Percentiles rank a stretch among this genome's conserved stretches.
Evolutionary conservation across 2,113 vertebrate species (phyloP).

Genomic region (Campylomormyrus tamandua): DNA sequence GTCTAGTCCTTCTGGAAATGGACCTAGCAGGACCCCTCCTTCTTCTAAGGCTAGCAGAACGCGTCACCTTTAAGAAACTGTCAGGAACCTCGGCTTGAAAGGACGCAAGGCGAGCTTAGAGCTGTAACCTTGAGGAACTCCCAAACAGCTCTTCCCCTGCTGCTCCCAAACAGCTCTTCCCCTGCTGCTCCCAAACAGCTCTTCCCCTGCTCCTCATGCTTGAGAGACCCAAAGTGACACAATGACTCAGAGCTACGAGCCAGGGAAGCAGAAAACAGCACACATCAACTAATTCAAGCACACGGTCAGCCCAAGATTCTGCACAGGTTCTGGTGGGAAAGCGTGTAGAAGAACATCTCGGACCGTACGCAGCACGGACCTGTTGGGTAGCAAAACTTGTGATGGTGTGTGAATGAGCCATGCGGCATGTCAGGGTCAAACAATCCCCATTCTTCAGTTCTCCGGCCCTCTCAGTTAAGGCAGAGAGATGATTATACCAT

Average conservation of each 20-base stretch:
- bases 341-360: conserved; percentile 7
- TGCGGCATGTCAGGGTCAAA: background rate
- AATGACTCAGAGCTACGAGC: background rate
- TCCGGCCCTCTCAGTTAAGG: background rate
- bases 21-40: background rate
- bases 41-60: background rate
- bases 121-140: background rate
- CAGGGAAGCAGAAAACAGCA: background rate
- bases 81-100: background rate
- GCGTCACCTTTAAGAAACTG: background rate
- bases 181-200: conserved; percentile 11
- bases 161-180: background rate
- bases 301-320: conserved; percentile 13
- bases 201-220: conserved; percentile 14
- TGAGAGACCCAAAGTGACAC: background rate
- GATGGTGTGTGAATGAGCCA: conserved; percentile 18
- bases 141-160: background rate
- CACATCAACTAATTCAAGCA: background rate
- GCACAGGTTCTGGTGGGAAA: conserved; percentile 3
- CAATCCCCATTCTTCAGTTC: background rate
- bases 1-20: background rate
- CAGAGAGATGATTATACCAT: background rate
- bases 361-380: background rate
- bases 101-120: background rate
- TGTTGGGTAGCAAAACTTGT: background rate